phyloP scores from a whole-genome alignment of 2,113 vertebrate species.

The Calyptommatus sinebrachiatus region DNA sequence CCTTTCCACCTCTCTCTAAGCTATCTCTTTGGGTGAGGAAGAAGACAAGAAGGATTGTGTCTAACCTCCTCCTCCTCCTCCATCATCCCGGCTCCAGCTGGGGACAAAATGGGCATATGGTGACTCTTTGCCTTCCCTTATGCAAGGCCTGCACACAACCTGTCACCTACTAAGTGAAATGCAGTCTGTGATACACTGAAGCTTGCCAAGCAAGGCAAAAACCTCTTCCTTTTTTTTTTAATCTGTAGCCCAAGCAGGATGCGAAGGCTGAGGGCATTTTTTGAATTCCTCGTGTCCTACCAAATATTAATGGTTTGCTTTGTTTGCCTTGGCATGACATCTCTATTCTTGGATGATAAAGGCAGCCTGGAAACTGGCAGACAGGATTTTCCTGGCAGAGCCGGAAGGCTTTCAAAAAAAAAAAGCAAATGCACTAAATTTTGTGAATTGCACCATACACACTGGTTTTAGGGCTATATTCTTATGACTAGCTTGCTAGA shows the following conservation, averaged over 20 bases:
- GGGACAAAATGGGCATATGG: no score
- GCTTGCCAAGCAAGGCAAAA: not conserved
- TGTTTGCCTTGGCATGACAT: not conserved
- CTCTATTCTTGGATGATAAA: not conserved
- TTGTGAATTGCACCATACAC: not conserved
- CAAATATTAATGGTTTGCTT: not conserved
- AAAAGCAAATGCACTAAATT: not conserved
- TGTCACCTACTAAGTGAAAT: not conserved
- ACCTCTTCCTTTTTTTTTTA: no score
- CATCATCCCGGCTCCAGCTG: no score
- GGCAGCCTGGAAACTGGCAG: not conserved
- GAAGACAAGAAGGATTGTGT: no score
- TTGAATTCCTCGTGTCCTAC: not conserved
- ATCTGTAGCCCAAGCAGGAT: not conserved
- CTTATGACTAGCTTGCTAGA: constrained; percentile 32
- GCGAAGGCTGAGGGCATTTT: not conserved
- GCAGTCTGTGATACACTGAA: not conserved
- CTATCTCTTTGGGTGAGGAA: no score
- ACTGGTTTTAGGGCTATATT: constrained; percentile 22
- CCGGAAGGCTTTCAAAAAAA: not conserved
- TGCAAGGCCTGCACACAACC: not conserved
- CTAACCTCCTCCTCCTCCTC: no score
- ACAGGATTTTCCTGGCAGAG: not conserved
- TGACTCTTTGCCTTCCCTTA: not conserved
- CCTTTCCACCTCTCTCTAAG: no score